Evolutionary conservation across 1,140 invertebrate species (phyloP).

Genomic region (Sarcophaga peregrina): DNA sequence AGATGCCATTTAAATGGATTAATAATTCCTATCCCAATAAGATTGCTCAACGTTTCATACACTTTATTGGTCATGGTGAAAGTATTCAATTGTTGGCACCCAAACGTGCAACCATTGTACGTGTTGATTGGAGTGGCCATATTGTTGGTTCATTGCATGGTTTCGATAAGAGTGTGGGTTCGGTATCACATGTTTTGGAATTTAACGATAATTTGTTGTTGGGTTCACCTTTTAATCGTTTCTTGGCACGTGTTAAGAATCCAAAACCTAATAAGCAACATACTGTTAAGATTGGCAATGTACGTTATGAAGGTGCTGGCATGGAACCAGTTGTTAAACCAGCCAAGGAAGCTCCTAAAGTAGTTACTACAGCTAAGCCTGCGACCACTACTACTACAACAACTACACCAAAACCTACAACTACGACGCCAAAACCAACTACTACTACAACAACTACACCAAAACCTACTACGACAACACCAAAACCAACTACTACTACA

Average conservation of each 20-base stretch:
- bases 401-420: constrained; percentile 52
- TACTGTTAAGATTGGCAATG: constrained; percentile 63
- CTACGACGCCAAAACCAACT: constrained; percentile 45
- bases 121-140: constrained; percentile 74
- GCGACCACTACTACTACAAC: constrained; percentile 48
- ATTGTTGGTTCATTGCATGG: constrained; percentile 73
- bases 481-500: constrained; percentile 46
- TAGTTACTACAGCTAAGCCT: constrained; percentile 46
- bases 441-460: constrained; percentile 48
- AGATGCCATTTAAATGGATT: constrained; percentile 71
- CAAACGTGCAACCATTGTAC: constrained; percentile 69
- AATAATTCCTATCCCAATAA: constrained; percentile 69
- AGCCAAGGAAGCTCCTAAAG: constrained; percentile 30
- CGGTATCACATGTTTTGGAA: constrained; percentile 72
- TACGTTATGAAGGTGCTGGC: constrained; percentile 59
- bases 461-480: constrained; percentile 47
- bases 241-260: constrained; percentile 72
- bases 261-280: constrained; percentile 67
- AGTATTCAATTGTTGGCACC: constrained; percentile 56
- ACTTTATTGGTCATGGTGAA: constrained; percentile 68
- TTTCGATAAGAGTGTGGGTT: constrained; percentile 65
- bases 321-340: constrained; percentile 55
- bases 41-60: constrained; percentile 57
- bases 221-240: constrained; percentile 77
- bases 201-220: constrained; percentile 69